A percentile compares a stretch with the other conserved stretches of the same genome.
These are phyloP conservation scores for Scaptodrosophila lebanonensis DNA, from an alignment of 1,140 invertebrate species.

Conservation along the genomic window DNA sequence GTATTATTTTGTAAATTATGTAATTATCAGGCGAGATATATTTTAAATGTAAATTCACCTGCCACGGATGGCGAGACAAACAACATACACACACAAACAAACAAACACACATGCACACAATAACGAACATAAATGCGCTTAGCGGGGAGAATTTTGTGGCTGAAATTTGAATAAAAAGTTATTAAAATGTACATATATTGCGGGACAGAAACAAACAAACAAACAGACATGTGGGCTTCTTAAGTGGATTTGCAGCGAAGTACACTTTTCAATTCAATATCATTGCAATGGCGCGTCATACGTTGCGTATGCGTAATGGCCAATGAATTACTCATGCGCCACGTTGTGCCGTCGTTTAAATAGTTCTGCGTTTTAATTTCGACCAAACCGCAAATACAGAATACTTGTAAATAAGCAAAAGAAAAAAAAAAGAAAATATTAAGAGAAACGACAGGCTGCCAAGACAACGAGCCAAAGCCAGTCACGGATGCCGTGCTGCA, in stretches of 20 bases:
- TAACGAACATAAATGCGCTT: too few species aligned
- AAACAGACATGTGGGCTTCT: too few species aligned
- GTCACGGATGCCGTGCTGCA: too few species aligned
- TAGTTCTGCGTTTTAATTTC: too few species aligned
- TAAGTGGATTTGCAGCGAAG: conserved; percentile 26
- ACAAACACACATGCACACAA: neutral
- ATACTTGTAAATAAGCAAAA: conserved; percentile 9
- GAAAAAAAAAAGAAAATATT: conserved; percentile 32
- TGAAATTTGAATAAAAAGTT: too few species aligned
- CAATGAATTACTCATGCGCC: conserved; percentile 37
- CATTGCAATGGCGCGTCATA: neutral
- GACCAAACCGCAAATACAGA: too few species aligned
- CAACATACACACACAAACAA: neutral
- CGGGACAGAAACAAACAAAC: too few species aligned
- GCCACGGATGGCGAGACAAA: neutral
- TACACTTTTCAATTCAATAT: conserved; percentile 25
- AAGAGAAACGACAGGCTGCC: conserved; percentile 12
- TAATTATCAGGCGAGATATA: conserved; percentile 21
- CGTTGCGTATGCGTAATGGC: conserved; percentile 34
- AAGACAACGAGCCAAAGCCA: conserved; percentile 18
- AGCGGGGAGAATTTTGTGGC: too few species aligned
- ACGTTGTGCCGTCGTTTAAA: conserved; percentile 1
- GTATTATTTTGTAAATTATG: conserved; percentile 28
- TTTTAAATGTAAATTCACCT: conserved; percentile 4
- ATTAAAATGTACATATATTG: conserved; percentile 16